Evolutionary conservation across 1,140 invertebrate species (phyloP).

Genomic region (Stenopsyche tienmushanensis): DNA sequence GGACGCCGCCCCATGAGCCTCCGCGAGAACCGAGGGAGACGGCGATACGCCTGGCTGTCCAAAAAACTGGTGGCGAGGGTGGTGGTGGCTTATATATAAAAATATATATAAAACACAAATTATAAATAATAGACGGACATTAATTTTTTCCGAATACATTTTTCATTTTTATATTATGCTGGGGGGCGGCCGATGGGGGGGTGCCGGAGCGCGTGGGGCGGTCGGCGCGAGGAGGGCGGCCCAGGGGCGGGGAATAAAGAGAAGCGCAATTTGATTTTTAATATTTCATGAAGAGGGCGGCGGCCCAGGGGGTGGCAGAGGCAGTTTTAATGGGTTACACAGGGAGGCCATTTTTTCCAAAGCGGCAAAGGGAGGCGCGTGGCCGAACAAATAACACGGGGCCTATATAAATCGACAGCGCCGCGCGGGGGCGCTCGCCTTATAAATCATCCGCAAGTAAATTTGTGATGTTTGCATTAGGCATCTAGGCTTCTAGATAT

Average conservation of each 20-base stretch:
- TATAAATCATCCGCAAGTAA: conserved; percentile 42
- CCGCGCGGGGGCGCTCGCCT: no score
- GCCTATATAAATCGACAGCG: conserved; percentile 37
- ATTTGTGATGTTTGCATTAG: conserved; percentile 42
- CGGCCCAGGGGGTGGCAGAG: conserved; percentile 47
- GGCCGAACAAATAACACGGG: conserved; percentile 39
- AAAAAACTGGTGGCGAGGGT: neutral
- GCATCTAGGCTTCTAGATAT: conserved; percentile 35
- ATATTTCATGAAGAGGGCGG: conserved; percentile 58
- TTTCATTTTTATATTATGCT: conserved; percentile 57
- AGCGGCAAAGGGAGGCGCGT: conserved; percentile 19
- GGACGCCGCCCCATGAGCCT: neutral
- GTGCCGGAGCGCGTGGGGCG: conserved; percentile 51
- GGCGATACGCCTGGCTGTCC: neutral
- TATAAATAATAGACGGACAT: conserved; percentile 57
- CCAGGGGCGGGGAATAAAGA: conserved; percentile 58
- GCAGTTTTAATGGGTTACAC: conserved; percentile 53
- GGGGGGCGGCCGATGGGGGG: conserved; percentile 46
- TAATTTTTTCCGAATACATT: conserved; percentile 58
- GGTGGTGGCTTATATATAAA: neutral
- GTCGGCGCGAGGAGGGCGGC: conserved; percentile 47
- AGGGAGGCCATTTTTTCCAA: conserved; percentile 40
- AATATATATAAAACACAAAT: conserved; percentile 50
- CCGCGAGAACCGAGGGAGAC: neutral
- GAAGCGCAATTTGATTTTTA: conserved; percentile 61